Conservation (phyloP, 2,888 invertebrate species). For the Cantharis nigra region DNA sequence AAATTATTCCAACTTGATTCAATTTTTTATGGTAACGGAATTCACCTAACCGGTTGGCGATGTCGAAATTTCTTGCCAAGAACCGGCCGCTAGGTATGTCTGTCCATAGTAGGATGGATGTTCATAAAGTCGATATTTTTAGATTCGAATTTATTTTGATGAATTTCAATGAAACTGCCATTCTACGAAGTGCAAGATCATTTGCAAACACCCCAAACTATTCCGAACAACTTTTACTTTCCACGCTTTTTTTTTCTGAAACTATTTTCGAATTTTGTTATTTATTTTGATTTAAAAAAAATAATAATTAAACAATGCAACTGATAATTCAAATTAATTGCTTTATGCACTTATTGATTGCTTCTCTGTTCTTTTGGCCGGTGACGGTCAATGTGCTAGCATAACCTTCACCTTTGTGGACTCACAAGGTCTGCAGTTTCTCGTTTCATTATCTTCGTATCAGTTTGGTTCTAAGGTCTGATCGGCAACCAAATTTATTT, state of each 20-base stretch:
- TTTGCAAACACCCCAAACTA: background rate
- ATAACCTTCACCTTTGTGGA: conserved; percentile 43
- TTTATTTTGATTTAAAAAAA: background rate
- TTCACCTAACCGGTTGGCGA: conserved; percentile 27
- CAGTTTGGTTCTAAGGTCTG: background rate
- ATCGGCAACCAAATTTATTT: background rate
- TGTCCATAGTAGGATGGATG: conserved; percentile 28
- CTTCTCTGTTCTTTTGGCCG: conserved; percentile 24
- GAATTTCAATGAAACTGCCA: conserved; percentile 16
- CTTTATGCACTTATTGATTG: conserved; percentile 29
- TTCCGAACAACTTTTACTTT: background rate
- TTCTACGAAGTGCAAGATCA: background rate
- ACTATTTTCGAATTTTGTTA: background rate
- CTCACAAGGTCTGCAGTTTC: conserved; percentile 24
- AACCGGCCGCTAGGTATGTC: conserved; percentile 9
- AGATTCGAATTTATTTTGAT: conserved; percentile 8
- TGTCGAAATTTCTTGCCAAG: conserved; percentile 14
- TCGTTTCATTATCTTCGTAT: conserved; percentile 3
- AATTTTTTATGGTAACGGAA: conserved; percentile 7
- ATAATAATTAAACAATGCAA: background rate
- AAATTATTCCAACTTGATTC: background rate
- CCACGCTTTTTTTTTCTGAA: background rate
- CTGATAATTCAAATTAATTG: conserved; percentile 17
- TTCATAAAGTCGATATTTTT: conserved; percentile 27
- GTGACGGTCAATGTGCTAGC: conserved; percentile 41